Evolutionary conservation across 2,888 invertebrate species (phyloP).

Genomic region (Drosophila greeni): DNA sequence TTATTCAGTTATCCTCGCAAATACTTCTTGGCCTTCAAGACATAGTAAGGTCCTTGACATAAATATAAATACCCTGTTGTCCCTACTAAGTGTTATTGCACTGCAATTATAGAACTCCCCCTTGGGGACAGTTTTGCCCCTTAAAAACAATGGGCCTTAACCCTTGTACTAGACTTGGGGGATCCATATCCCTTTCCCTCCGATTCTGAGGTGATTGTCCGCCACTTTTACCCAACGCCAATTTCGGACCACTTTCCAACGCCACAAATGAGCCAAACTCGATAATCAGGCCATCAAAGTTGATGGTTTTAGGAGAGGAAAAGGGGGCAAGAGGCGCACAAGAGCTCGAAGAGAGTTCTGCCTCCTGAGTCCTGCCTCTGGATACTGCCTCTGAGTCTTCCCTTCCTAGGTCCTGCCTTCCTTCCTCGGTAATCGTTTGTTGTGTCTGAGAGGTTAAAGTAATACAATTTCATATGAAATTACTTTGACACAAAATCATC

Average conservation of each 20-base stretch:
- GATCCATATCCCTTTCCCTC: not conserved
- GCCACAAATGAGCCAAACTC: slow-evolving; percentile 59
- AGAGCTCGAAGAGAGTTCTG: not conserved
- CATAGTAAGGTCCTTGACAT: not conserved
- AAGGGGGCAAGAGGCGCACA: slow-evolving; percentile 18
- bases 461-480: slow-evolving; percentile 65
- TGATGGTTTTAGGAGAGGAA: slow-evolving; percentile 43
- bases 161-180: not conserved
- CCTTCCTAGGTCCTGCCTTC: too few relatives aligned
- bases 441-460: slow-evolving; percentile 47
- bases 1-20: not conserved
- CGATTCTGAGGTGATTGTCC: slow-evolving; percentile 22
- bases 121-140: not conserved
- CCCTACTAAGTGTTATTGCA: not conserved
- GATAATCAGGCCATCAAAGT: slow-evolving; percentile 62
- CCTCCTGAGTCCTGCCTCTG: not conserved
- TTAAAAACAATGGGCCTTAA: not conserved
- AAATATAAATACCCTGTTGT: not conserved
- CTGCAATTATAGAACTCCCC: slow-evolving; percentile 6
- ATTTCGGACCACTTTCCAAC: slow-evolving; percentile 26
- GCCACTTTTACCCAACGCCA: slow-evolving; percentile 11
- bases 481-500: slow-evolving; percentile 50
- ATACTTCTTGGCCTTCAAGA: not conserved
- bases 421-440: slow-evolving; percentile 52
- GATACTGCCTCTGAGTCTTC: too few relatives aligned